Evolutionary conservation across 1,140 invertebrate genomes (phyloP), one percentile per base, ranked within the genome.

Genomic region (Philaenus spumarius): DNA sequence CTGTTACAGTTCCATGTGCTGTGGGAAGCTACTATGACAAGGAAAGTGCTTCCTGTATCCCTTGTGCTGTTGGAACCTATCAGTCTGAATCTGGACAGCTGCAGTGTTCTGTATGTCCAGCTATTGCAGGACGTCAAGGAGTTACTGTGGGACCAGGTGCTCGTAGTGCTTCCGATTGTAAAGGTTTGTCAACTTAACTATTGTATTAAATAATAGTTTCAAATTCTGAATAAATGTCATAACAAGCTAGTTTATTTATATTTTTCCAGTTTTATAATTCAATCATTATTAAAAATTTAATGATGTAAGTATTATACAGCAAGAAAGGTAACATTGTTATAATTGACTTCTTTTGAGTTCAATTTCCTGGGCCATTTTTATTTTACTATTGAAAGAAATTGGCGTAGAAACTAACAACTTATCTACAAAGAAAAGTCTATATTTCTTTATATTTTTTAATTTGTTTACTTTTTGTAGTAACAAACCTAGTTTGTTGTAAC

Each of bases 1-100:
- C n/a, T n/a, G n/a, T 77, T 77, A 22, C 72, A 92, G 95, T 98
- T 22, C 89, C 95, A 22, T 99, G 96, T 72, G 86, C 94, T 34
- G 82, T 95, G 61, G 96, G 96, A 50, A 93, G 90, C 2, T 97
- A 80, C 76, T 94, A 89, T 69, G 82, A 94, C 63, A 77, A 78
- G 30, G 78, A 81, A 6, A 86, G 81, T 22, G 82, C 85, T 64
- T 82, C 79, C 19, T 98, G 96, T 68, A 72, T 84, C 14, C 82
- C 85, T 3, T 99, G 96, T 70, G 85, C 90, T 0, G 74, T 88
- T 40, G 95, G 95, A 52, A 89, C 84, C 0, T 99, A 97, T 72
- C 95, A 98, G 75, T 93, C 94, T 62, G 89, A 95, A 73, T 83
- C 89, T 2, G 95, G 94, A 2, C 91, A 96, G 73, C 69, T 88